phyloP scores from a whole-genome alignment of 2,888 invertebrate genomes.

The Apomyelois bistriatella region DNA sequence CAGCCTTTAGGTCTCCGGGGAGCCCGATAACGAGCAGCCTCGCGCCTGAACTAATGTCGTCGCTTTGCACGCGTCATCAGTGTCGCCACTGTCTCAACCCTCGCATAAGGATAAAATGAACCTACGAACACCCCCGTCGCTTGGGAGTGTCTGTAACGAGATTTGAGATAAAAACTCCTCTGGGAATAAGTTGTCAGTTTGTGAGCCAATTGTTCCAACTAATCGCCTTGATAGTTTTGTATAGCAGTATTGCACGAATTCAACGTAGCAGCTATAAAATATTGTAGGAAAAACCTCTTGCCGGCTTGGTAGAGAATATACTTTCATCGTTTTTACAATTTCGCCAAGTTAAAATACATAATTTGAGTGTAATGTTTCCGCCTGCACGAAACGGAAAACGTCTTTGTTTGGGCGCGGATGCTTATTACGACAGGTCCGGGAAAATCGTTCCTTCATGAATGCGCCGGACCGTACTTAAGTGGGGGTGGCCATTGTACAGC shows the following conservation, averaged over 20 bases:
- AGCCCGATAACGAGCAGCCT: constrained; percentile 44
- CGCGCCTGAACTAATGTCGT: constrained; percentile 43
- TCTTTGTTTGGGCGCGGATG: constrained; percentile 68
- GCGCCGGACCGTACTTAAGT: constrained; percentile 68
- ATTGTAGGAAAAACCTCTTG: constrained; percentile 13
- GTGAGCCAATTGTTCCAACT: constrained; percentile 18
- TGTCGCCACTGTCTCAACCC: constrained; percentile 31
- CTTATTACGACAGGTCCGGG: constrained; percentile 65
- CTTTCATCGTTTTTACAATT: constrained; percentile 34
- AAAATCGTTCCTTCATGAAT: constrained; percentile 61
- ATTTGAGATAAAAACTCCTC: constrained; percentile 30
- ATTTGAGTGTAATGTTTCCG: constrained; percentile 61
- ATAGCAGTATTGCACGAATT: background rate
- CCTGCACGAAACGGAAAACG: constrained; percentile 55
- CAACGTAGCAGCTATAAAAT: constrained; percentile 6
- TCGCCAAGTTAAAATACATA: constrained; percentile 50
- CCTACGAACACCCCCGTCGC: constrained; percentile 25
- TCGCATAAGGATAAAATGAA: constrained; percentile 21
- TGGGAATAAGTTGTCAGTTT: constrained; percentile 23
- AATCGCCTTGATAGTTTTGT: constrained; percentile 4
- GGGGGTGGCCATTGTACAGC: constrained; percentile 55
- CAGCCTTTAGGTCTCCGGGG: constrained; percentile 43
- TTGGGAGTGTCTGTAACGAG: constrained; percentile 29
- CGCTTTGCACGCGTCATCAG: constrained; percentile 53
- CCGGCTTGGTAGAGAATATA: constrained; percentile 12